phyloP scores from a whole-genome alignment of 2,888 invertebrate species.

The Cybosia mesomella region DNA sequence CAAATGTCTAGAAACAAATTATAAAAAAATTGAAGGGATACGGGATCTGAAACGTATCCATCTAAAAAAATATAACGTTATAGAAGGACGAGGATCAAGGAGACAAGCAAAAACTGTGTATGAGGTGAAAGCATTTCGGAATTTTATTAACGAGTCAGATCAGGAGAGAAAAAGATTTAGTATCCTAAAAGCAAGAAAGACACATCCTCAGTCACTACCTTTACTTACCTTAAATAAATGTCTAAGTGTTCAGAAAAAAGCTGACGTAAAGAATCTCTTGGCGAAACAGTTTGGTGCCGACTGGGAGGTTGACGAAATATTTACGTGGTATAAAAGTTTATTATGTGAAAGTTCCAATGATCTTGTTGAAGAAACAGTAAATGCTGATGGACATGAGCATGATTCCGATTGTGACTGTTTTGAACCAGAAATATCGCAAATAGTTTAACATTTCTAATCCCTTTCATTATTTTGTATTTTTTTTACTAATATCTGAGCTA shows the following conservation, averaged over 20 bases:
- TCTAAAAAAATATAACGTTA: slow-evolving; percentile 26
- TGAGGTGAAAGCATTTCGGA: slow-evolving; percentile 27
- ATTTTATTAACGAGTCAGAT: slow-evolving; percentile 28
- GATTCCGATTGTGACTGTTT: slow-evolving; percentile 25
- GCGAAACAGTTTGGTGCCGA: slow-evolving; percentile 32
- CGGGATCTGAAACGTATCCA: slow-evolving; percentile 27
- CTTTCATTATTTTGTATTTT: slow-evolving; percentile 11
- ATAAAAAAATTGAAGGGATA: slow-evolving; percentile 25
- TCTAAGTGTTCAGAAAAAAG: slow-evolving; percentile 34
- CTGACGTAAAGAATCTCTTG: slow-evolving; percentile 33
- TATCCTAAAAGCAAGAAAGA: slow-evolving; percentile 29
- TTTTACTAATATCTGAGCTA: slow-evolving; percentile 15
- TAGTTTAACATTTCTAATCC: slow-evolving; percentile 18
- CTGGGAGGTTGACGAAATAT: slow-evolving; percentile 27
- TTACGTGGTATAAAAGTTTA: slow-evolving; percentile 19
- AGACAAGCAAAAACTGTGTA: slow-evolving; percentile 28
- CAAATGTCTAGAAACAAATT: no score
- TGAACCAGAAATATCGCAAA: slow-evolving; percentile 26
- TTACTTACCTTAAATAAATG: slow-evolving; percentile 28
- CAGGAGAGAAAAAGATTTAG: slow-evolving; percentile 27
- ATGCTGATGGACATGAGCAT: slow-evolving; percentile 25
- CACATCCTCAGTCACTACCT: slow-evolving; percentile 29
- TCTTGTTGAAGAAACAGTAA: slow-evolving; percentile 15
- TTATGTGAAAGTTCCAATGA: no score
- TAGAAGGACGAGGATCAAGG: slow-evolving; percentile 27